These are phyloP conservation scores for Choloepus hoffmanni DNA, from an alignment of 2,113 vertebrate species.

Conservation along the genomic window DNA sequence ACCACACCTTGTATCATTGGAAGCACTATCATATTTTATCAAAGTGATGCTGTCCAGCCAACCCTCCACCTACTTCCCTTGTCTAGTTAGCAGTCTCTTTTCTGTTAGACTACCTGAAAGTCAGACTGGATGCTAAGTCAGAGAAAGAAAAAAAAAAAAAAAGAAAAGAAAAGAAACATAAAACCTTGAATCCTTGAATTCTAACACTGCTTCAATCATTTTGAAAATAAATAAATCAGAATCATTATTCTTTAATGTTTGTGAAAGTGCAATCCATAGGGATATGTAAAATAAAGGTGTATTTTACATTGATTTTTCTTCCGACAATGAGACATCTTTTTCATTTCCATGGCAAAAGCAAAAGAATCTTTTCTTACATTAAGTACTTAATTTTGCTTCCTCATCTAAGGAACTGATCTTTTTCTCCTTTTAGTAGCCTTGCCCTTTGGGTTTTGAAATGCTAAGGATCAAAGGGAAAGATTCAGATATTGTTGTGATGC, in stretches of 20 bases:
- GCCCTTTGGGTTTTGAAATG: slow-evolving; percentile 70
- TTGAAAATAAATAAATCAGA: slow-evolving; percentile 29
- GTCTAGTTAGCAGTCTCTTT: not conserved
- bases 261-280: not conserved
- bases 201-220: not conserved
- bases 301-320: not conserved
- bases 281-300: not conserved
- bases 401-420: slow-evolving; percentile 59
- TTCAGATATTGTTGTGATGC: not conserved
- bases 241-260: slow-evolving; percentile 10
- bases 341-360: slow-evolving; percentile 57
- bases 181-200: not conserved
- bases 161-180: not conserved
- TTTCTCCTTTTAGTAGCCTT: slow-evolving; percentile 56
- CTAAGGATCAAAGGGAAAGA: slow-evolving; percentile 48
- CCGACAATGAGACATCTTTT: slow-evolving; percentile 22
- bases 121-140: not conserved
- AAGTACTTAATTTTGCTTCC: slow-evolving; percentile 48
- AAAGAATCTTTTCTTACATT: slow-evolving; percentile 66
- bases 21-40: not conserved
- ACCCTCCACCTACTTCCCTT: not conserved
- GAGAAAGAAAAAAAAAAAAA: not conserved
- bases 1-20: not conserved
- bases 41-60: not conserved
- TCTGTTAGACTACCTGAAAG: not conserved